These are phyloP conservation scores for Sinopyrophorus schimmeli DNA, from an alignment of 2,888 invertebrate genomes.

Conservation along the genomic window DNA sequence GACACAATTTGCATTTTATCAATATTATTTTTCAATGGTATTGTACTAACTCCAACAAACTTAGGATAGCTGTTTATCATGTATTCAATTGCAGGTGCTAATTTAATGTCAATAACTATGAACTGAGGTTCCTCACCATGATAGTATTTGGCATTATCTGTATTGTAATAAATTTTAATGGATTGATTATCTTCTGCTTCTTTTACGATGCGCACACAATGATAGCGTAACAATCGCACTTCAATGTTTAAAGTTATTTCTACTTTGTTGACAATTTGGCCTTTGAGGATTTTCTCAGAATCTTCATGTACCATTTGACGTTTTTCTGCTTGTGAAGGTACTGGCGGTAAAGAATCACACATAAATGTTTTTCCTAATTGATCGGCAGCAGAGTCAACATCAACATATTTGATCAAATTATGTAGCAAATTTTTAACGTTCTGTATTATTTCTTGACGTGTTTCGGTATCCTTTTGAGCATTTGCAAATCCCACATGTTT, in stretches of 20 bases:
- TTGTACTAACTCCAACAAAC: slow-evolving; percentile 70
- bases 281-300: slow-evolving; percentile 69
- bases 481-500: slow-evolving; percentile 74
- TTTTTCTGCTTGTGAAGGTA: slow-evolving; percentile 68
- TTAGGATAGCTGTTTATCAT: slow-evolving; percentile 77
- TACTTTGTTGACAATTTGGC: slow-evolving; percentile 60
- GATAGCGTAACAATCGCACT: slow-evolving; percentile 63
- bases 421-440: slow-evolving; percentile 62
- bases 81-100: slow-evolving; percentile 70
- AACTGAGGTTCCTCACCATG: slow-evolving; percentile 78
- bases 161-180: slow-evolving; percentile 75
- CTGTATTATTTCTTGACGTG: slow-evolving; percentile 58
- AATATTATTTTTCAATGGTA: slow-evolving; percentile 68
- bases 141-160: slow-evolving; percentile 85
- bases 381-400: slow-evolving; percentile 82
- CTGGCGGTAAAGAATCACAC: slow-evolving; percentile 86
- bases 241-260: slow-evolving; percentile 66
- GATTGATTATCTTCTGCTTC: slow-evolving; percentile 62
- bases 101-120: slow-evolving; percentile 71
- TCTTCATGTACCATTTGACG: slow-evolving; percentile 72
- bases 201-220: slow-evolving; percentile 62
- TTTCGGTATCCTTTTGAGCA: slow-evolving; percentile 57
- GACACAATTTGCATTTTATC: slow-evolving; percentile 71
- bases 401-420: slow-evolving; percentile 63
- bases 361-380: slow-evolving; percentile 83